phyloP scores from a whole-genome alignment of 2,797 vertebrate genomes.

The Vipera latastei region DNA sequence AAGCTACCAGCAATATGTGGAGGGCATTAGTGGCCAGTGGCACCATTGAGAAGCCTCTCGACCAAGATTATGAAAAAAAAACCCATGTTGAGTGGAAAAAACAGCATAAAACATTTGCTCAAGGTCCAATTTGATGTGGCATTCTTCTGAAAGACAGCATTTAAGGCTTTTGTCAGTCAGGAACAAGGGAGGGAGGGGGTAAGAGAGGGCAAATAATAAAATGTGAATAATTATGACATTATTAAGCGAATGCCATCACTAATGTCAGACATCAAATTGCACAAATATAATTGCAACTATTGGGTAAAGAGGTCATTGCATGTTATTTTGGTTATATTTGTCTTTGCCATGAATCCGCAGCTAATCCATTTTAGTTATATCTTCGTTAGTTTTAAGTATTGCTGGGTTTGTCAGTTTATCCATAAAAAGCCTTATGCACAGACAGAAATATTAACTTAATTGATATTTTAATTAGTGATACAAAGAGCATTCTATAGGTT shows the following conservation, averaged over 20 bases:
- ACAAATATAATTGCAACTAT: background rate
- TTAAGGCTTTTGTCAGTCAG: background rate
- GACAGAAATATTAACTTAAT: background rate
- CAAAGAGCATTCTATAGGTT: background rate
- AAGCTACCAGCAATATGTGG: background rate
- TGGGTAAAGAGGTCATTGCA: background rate
- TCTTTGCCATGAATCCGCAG: background rate
- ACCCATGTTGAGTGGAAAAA: background rate
- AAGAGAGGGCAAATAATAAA: background rate
- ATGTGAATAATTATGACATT: background rate
- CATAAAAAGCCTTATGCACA: background rate
- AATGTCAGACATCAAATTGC: background rate
- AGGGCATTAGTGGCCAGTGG: background rate
- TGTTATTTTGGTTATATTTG: background rate
- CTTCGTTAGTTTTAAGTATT: background rate
- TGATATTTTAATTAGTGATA: background rate
- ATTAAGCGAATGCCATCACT: background rate
- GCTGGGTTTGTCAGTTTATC: background rate
- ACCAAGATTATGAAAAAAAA: background rate
- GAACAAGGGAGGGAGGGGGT: background rate
- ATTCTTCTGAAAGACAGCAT: background rate
- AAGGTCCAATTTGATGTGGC: background rate
- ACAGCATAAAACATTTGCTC: background rate
- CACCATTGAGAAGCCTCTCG: background rate
- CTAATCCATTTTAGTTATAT: background rate